Evolutionary conservation across 2,888 invertebrate species (phyloP), one percentile per base, ranked within the genome.

Genomic region (Trissoscelio sp.): DNA sequence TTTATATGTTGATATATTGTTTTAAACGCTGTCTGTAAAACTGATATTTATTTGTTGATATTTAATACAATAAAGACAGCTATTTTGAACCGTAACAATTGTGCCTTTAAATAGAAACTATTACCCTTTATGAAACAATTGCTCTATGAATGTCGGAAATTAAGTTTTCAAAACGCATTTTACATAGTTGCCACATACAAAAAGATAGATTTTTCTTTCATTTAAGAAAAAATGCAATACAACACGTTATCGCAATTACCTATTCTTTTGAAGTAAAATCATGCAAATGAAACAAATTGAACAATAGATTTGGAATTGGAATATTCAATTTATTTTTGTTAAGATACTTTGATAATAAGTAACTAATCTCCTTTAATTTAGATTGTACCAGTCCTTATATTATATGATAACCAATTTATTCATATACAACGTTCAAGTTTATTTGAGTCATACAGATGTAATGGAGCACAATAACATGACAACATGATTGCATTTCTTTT

Each of bases 51-150:
- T 51, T 67, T 67, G 42, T 58, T 67, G 31, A 53, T 58, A 79
- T 73, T 39, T 73, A 53, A 75, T 51, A 66, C 20, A 51, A 28
- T 51, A 51, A 7, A 44, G 18, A 18, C 46, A 39, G 22, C 74
- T 57, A 39, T 67, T 60, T 69, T 55, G 69, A 67, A 69, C 53
- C 12, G 67, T n/a, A 69, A 62, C 72, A 67, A 62, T 62, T 67
- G 73, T 55, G 28, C 24, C 67, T 73, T 69, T 48, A 74, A 74
- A 73, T 73, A 73, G 73, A 60, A 73, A 79, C 67, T 55, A 79
- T 79, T 79, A 79, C 46, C 44, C 51, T 79, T 79, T 73, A 79
- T 79, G 73, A 72, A 67, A 79, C 79, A 79, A 79, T 79, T 79
- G 73, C 79, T 67, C 42, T 28, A 58, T 55, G 44, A 79, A 67